Percentiles rank a stretch among this genome's conserved stretches.
Evolutionary conservation across 2,888 invertebrate species (phyloP).

Genomic region (Catocala fraxini): DNA sequence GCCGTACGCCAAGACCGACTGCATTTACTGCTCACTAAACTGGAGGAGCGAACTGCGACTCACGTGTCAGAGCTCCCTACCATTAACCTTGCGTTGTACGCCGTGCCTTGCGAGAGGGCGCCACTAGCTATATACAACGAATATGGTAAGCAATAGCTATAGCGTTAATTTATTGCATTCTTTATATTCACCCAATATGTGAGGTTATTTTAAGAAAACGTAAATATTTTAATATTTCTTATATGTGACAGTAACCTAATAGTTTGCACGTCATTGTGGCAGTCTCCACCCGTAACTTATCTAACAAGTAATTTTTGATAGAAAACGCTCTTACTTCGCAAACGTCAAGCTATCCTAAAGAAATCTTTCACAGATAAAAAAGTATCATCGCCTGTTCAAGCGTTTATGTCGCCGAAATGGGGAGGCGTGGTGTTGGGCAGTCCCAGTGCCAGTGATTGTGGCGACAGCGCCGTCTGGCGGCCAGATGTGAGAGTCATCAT

Average conservation of each 20-base stretch:
- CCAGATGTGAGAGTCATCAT: conserved; percentile 87
- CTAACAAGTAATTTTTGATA: too few relatives aligned
- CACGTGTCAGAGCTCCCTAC: conserved; percentile 94
- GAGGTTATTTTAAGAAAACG: too few relatives aligned
- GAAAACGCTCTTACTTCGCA: too few relatives aligned
- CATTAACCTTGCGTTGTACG: conserved; percentile 95
- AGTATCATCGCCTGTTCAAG: conserved; percentile 83
- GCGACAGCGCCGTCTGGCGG: conserved; percentile 37
- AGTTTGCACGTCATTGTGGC: too few relatives aligned
- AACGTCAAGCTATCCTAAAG: too few relatives aligned
- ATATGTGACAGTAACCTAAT: too few relatives aligned
- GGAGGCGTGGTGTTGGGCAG: conserved; percentile 95
- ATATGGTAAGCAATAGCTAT: conserved; percentile 67
- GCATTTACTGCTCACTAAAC: conserved; percentile 94
- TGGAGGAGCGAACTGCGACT: conserved; percentile 95
- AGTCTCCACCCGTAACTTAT: too few relatives aligned
- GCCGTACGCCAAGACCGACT: conserved; percentile 91
- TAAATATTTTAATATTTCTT: too few relatives aligned
- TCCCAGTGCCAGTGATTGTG: conserved; percentile 88
- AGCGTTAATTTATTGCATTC: too few relatives aligned
- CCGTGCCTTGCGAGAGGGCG: conserved; percentile 91
- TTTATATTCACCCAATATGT: too few relatives aligned
- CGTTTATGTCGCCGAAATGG: conserved; percentile 95
- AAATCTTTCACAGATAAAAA: conserved; percentile 32
- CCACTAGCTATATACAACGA: conserved; percentile 92